Evolutionary conservation across 2,113 vertebrate species (phyloP).

Genomic region (Tichodroma muraria): DNA sequence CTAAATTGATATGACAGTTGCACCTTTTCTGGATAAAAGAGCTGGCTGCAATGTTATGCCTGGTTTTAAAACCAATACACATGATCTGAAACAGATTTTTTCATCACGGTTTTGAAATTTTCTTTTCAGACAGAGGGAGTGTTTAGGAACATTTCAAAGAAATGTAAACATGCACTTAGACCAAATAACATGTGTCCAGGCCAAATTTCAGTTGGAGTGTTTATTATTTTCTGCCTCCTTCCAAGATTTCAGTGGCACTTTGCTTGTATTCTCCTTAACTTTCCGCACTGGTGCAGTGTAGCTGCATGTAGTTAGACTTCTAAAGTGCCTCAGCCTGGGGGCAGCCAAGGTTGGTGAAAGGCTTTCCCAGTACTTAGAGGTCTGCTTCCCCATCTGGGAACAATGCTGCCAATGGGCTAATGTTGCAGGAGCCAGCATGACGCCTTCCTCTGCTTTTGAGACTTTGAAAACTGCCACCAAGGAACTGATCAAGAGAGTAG

Average conservation of each 20-base stretch:
- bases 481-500: not conserved
- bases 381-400: not conserved
- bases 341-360: not conserved
- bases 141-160: constrained; percentile 22
- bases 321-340: not conserved
- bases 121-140: not conserved
- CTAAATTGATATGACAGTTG: constrained; percentile 66
- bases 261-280: not conserved
- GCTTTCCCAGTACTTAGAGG: not conserved
- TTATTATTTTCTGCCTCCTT: not conserved
- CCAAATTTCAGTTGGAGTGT: not conserved
- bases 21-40: constrained; percentile 57
- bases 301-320: not conserved
- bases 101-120: constrained; percentile 1
- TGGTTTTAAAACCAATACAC: constrained; percentile 54
- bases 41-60: constrained; percentile 14
- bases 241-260: not conserved
- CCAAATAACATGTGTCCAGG: not conserved
- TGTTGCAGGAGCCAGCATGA: not conserved
- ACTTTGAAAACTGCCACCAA: not conserved
- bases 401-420: not conserved
- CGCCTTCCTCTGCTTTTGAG: not conserved
- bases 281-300: not conserved
- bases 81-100: constrained; percentile 63
- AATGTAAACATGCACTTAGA: not conserved